Evolutionary conservation across 35 echinoderm and acorn worm species (phyloP).

Genomic region (Lytechinus variegatus): DNA sequence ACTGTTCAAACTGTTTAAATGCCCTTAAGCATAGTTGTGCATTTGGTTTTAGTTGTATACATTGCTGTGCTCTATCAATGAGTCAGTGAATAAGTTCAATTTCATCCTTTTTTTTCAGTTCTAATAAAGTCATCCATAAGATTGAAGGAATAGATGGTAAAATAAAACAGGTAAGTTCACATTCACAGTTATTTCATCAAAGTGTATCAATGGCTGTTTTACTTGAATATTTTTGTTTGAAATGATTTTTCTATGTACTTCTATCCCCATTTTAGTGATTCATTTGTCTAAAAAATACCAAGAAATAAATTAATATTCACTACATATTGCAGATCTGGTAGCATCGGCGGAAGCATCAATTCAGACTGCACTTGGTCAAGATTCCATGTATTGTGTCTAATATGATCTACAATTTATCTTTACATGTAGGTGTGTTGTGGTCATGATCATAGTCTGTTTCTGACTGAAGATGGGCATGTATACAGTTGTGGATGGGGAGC

Average conservation of each 20-base stretch:
- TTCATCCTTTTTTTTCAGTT: conserved; percentile 48
- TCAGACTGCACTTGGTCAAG: too few relatives aligned
- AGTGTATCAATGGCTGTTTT: too few relatives aligned
- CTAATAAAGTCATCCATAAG: conserved; percentile 74
- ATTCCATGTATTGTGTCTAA: too few relatives aligned
- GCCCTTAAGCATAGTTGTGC: not conserved
- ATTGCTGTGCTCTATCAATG: not conserved
- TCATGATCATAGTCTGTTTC: conserved; percentile 96
- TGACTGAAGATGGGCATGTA: conserved; percentile 81
- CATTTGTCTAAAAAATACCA: not conserved
- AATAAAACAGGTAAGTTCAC: conserved; percentile 76
- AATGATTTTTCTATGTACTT: not conserved
- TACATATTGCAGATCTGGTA: too few relatives aligned
- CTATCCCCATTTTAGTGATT: not conserved
- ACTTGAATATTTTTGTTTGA: too few relatives aligned
- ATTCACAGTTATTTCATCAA: not conserved
- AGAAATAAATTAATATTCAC: too few relatives aligned
- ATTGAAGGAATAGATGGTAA: conserved; percentile 80
- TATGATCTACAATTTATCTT: too few relatives aligned
- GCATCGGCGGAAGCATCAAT: too few relatives aligned
- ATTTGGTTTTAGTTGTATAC: not conserved
- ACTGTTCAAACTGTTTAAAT: not conserved
- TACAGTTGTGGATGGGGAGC: conserved; percentile 98
- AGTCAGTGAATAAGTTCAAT: not conserved
- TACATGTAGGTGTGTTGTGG: conserved; percentile 78